A percentile compares a stretch with the other conserved stretches of the same genome.
Conservation (phyloP, 1,140 invertebrate genomes). For the Heliconius hermathena region DNA sequence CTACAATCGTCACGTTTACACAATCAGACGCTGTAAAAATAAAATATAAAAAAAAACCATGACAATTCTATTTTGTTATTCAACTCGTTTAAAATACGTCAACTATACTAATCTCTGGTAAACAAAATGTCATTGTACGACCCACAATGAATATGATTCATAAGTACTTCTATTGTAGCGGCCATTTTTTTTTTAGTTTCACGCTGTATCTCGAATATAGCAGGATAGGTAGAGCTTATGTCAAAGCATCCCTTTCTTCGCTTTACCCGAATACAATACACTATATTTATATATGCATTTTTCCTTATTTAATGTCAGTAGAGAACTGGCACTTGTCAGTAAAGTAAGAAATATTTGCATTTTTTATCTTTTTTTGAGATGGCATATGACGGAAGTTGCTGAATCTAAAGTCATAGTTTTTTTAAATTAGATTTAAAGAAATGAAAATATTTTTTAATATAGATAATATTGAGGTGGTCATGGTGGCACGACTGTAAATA, state of each 20-base stretch:
- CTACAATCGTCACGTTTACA: no score
- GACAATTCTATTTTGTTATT: neutral
- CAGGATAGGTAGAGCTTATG: neutral
- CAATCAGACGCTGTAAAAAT: neutral
- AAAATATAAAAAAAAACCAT: neutral
- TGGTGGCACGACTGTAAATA: no score
- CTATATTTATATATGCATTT: neutral
- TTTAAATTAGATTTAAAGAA: no score
- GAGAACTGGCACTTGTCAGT: no score
- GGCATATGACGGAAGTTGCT: no score
- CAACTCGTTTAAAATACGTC: neutral
- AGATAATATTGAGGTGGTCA: no score
- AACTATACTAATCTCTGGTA: constrained; percentile 1
- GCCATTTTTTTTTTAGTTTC: neutral
- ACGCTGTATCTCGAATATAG: neutral
- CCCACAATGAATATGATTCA: neutral
- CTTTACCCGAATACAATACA: neutral
- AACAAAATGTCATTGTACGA: neutral
- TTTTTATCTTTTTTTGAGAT: no score
- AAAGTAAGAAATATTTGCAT: no score
- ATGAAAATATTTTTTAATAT: no score
- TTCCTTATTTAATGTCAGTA: no score
- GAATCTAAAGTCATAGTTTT: no score
- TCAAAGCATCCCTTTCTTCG: neutral
- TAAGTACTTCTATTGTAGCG: neutral